phyloP scores from a whole-genome alignment of 1,140 invertebrate genomes.

The Pteromalus puparum region DNA sequence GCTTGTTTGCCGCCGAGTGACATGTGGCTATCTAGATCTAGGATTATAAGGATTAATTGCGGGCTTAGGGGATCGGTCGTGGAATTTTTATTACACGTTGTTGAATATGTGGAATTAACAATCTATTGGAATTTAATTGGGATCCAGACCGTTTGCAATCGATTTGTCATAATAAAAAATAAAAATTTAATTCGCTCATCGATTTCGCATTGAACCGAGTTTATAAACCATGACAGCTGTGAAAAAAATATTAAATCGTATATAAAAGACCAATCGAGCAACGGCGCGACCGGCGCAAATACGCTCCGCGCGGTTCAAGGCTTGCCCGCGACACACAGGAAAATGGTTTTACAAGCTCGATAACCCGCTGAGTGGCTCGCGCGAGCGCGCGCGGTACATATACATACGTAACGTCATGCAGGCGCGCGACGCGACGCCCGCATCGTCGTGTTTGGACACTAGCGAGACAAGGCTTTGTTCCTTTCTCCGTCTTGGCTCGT shows the following conservation, averaged over 20 bases:
- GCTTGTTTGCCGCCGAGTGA: background rate
- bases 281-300: background rate
- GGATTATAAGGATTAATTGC: background rate
- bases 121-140: too few species aligned
- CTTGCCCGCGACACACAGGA: background rate
- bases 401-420: conserved; percentile 26
- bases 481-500: background rate
- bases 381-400: background rate
- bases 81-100: background rate
- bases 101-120: too few species aligned
- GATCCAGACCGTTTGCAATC: background rate
- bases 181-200: background rate
- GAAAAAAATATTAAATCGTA: background rate
- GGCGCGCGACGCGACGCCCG: conserved; percentile 33
- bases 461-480: conserved; percentile 5
- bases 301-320: background rate
- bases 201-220: too few species aligned
- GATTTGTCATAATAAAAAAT: background rate
- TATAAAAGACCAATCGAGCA: background rate
- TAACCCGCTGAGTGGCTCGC: background rate
- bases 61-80: too few species aligned
- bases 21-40: background rate
- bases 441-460: conserved; percentile 22
- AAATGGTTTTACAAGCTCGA: background rate
- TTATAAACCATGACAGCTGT: too few species aligned